Conservation (phyloP, 2,797 vertebrate species). For the Leptodactylus fallax region DNA sequence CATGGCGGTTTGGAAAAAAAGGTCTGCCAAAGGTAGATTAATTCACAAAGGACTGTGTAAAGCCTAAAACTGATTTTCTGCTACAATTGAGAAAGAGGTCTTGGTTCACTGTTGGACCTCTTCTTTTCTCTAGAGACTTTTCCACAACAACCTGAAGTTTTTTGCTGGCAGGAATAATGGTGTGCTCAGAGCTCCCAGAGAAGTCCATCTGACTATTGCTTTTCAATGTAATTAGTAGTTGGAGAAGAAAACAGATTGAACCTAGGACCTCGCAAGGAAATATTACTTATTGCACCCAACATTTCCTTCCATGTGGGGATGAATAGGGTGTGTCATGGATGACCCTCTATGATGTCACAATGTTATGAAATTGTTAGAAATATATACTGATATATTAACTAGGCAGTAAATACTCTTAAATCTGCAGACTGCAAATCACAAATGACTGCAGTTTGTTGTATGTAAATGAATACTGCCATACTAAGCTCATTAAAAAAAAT, state of each 20-base stretch:
- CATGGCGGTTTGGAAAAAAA: background rate
- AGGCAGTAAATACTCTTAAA: no score
- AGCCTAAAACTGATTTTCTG: background rate
- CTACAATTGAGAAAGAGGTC: background rate
- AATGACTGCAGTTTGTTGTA: background rate
- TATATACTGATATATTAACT: no score
- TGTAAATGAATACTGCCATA: background rate
- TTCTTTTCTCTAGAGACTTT: background rate
- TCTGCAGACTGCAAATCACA: no score
- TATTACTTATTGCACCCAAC: background rate
- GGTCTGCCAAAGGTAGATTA: conserved; percentile 8
- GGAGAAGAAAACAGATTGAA: background rate
- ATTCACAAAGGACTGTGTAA: background rate
- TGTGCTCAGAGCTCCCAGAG: background rate
- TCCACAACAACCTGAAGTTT: background rate
- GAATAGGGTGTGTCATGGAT: background rate
- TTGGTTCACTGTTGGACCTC: background rate
- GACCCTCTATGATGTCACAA: background rate
- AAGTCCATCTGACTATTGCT: background rate
- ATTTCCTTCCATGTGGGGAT: background rate
- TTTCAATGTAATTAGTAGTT: conserved; percentile 9
- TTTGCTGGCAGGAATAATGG: background rate
- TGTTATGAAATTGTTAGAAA: background rate
- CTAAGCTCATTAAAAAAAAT: background rate
- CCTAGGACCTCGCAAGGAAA: background rate